phyloP scores from a whole-genome alignment of 2,888 invertebrate genomes.

The Epistrophe grossulariae region DNA sequence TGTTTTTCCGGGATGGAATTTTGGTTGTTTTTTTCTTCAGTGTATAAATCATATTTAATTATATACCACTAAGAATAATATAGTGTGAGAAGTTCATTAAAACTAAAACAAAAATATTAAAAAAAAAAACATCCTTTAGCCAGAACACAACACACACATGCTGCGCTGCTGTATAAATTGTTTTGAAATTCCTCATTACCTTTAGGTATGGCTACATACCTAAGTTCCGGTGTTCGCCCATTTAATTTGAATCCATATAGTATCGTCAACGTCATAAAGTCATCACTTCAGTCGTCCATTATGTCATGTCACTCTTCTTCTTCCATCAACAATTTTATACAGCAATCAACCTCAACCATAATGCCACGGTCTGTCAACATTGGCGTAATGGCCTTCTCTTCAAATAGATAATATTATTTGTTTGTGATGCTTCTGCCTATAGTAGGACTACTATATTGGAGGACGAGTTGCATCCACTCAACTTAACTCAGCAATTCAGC shows the following conservation, averaged over 20 bases:
- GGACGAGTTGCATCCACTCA: conserved; percentile 28
- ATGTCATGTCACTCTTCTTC: conserved; percentile 32
- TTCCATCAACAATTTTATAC: conserved; percentile 43
- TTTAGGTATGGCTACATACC: no score
- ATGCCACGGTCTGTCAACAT: conserved; percentile 66
- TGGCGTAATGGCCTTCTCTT: conserved; percentile 65
- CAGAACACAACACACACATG: conserved; percentile 42
- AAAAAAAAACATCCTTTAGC: conserved; percentile 48
- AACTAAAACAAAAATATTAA: not conserved
- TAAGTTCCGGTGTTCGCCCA: conserved; percentile 19
- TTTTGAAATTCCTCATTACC: conserved; percentile 21
- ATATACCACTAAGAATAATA: not conserved
- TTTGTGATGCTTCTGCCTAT: conserved; percentile 14
- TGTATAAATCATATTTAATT: not conserved
- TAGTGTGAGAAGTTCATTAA: conserved; percentile 51
- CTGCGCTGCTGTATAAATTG: not conserved
- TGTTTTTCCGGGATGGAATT: no score
- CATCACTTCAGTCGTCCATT: conserved; percentile 33
- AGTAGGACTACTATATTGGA: not conserved
- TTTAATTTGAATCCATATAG: conserved; percentile 6
- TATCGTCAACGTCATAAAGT: conserved; percentile 39
- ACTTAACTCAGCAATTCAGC: conserved; percentile 26
- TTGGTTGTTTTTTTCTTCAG: not conserved
- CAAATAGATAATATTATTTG: conserved; percentile 44
- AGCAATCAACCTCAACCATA: conserved; percentile 15